Conservation (phyloP, 1,140 invertebrate species). For the Heliconius himera region DNA sequence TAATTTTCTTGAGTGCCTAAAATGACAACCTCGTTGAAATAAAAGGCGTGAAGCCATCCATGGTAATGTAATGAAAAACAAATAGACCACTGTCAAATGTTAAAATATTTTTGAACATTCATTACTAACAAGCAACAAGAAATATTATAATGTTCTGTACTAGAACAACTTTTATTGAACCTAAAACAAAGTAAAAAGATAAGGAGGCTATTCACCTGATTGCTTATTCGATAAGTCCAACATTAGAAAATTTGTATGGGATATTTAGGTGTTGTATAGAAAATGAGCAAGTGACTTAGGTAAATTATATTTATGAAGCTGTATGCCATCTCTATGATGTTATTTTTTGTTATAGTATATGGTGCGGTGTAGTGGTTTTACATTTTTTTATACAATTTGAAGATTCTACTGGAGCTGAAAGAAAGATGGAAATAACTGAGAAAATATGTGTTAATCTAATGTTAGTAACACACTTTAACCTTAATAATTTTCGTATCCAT, state of each 20-base stretch:
- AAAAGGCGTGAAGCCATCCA: neutral
- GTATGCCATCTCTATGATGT: conserved; percentile 32
- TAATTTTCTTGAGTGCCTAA: neutral
- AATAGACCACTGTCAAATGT: neutral
- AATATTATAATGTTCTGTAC: neutral
- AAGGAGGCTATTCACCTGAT: neutral
- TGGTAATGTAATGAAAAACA: neutral
- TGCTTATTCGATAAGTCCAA: neutral
- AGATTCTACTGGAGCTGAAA: neutral
- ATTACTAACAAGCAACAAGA: neutral
- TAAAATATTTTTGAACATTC: neutral
- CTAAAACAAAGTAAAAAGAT: neutral
- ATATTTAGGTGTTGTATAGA: conserved; percentile 49
- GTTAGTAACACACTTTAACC: neutral
- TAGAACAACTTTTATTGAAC: neutral
- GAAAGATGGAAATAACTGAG: neutral
- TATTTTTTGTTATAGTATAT: conserved; percentile 22
- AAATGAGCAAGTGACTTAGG: conserved; percentile 33
- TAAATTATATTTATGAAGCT: conserved; percentile 47
- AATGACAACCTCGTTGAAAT: neutral
- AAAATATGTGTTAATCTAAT: neutral
- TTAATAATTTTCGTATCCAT: neutral
- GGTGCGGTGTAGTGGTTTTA: neutral
- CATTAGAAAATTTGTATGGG: conserved; percentile 48
- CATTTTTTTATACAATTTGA: neutral